Evolutionary conservation across 2,888 invertebrate genomes (phyloP), one percentile per base, ranked within the genome.

Genomic region (Archaeoteleia sp.): DNA sequence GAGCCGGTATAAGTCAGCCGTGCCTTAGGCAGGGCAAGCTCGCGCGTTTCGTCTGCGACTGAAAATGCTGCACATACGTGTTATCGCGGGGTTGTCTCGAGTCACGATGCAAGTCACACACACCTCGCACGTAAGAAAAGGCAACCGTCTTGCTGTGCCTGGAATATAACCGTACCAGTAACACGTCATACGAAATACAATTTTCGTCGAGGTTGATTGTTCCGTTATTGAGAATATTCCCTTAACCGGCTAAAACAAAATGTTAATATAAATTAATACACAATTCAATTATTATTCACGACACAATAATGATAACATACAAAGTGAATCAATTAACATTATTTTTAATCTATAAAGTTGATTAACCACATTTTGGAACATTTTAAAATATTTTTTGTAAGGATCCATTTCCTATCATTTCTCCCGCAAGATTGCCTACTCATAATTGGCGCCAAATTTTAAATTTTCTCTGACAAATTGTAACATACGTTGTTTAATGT

Each of bases 91-190:
- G 46, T 57, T 67, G 67, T 66, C 58, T 58, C 57, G 40, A 67
- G 62, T 62, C 63, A 68, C 63, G 68, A 63, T 63, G 48, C 63
- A 58, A 68, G 63, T 68, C 54, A 54, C 62, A 57, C 58, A 57
- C 61, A 57, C 49, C 27, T 53, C 29, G 53, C 55, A 63, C 43
- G 51, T 63, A 63, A 63, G 63, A 57, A 63, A 57, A 55, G 55
- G 45, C 29, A 43, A 55, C 45, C 65, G 57, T 58, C 58, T 65
- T 58, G 51, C 65, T 53, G 57, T n/a, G n/a, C 57, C 65, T 65
- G 34, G 53, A 30, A 34, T 40, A 65, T 66, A 66, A 65, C 53
- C 57, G 51, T 53, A 39, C 46, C 37, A 14, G 42, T 51, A 57
- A 57, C 57, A 57, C 57, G 51, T 65, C 34, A 57, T 29, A 25